Base-by-base conservation (phyloP, 2,888 invertebrate genomes). In the Globia sparganii region DNA sequence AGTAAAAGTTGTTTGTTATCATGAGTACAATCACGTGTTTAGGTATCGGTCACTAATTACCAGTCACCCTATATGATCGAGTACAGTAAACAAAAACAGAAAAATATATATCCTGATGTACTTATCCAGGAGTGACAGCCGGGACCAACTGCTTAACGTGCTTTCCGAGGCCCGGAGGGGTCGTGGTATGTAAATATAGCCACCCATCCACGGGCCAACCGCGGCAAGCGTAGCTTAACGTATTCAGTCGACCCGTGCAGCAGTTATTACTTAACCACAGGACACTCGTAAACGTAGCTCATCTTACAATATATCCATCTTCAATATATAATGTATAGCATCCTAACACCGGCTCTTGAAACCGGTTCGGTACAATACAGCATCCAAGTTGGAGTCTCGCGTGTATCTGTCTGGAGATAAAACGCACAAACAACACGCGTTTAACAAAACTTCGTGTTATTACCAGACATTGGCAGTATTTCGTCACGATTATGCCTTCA, bases 401-500 rank as follows among this genome's bases (percentile, higher is more conserved):
- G 9, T 75, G 37, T 68, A 77, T 81, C 64, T 25, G 40, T 59
- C 56, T 21, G 78, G 62, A 87, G 77, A 83, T 87, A 77, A 81
- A 86, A 61, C 72, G 68, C 68, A 68, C 61, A 67, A 81, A 82
- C 79, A 80, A 73, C 76, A 67, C 73, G 68, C 75, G 64, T 80
- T 87, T 73, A 82, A 83, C 81, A 77, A 86, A 88, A 86, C 74
- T 86, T 76, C 43, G 46, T 37, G 75, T 70, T 76, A 78, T 87
- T 88, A 85, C 84, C 13, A n/a, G 64, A 65, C 66, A 70, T 74
- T 59, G 79, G 66, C 37, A 66, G 83, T 83, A 88, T 88, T 88
- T 85, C 89, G 85, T 81, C 85, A 83, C 80, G 86, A 89, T 86
- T 88, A 79, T 72, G 65, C 81, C 49, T 82, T 72, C 49, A 64